A percentile compares a stretch with the other conserved stretches of the same genome.
phyloP scores from a whole-genome alignment of 2,797 vertebrate genomes.

The Sebastes baramenuke region DNA sequence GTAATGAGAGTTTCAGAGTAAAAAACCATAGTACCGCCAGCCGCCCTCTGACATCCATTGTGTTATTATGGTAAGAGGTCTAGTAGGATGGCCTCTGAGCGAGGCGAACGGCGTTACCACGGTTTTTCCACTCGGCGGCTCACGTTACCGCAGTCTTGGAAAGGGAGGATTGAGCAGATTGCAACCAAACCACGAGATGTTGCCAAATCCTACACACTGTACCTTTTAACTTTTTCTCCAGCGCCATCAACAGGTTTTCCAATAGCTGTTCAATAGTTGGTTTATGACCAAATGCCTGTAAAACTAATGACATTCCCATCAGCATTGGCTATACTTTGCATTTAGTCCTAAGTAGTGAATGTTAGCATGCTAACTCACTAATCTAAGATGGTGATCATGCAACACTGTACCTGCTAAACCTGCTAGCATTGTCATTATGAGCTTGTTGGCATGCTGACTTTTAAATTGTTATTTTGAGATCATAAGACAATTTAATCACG shows the following conservation, averaged over 20 bases:
- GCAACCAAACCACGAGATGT: accelerated
- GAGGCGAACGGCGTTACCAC: too few relatives aligned
- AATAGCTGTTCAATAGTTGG: not conserved
- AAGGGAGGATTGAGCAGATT: too few relatives aligned
- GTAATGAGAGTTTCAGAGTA: too few relatives aligned
- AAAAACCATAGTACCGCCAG: too few relatives aligned
- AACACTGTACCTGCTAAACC: not conserved
- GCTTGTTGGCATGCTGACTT: not conserved
- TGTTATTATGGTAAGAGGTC: too few relatives aligned
- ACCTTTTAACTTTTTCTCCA: too few relatives aligned
- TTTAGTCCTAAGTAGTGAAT: not conserved
- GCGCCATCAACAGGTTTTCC: too few relatives aligned
- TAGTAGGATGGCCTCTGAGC: too few relatives aligned
- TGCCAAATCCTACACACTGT: too few relatives aligned
- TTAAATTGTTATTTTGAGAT: not conserved
- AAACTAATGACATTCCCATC: not conserved
- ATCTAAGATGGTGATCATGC: not conserved
- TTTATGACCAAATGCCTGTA: not conserved
- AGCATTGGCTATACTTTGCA: not conserved
- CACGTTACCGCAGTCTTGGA: too few relatives aligned
- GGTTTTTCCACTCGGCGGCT: accelerated
- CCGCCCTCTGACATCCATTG: too few relatives aligned
- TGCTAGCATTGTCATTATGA: not conserved
- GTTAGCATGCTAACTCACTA: not conserved
- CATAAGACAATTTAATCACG: accelerated